These are phyloP conservation scores for Drosophila pegasa DNA, from an alignment of 2,888 invertebrate species.

Conservation along the genomic window DNA sequence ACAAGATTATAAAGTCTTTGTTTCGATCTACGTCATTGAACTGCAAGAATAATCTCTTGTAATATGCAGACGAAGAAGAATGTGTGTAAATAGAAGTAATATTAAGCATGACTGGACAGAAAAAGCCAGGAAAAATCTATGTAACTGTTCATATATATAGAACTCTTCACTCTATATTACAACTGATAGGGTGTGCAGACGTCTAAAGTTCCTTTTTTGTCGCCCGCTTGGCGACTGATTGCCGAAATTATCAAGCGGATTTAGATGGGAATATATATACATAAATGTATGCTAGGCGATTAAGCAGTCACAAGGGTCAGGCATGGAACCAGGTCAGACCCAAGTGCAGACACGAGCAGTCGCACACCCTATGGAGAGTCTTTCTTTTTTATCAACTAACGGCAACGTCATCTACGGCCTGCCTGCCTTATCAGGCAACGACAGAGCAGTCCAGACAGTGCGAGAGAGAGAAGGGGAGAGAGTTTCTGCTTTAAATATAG, in stretches of 20 bases:
- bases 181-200: constrained; percentile 2
- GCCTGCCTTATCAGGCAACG: constrained; percentile 28
- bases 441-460: neutral
- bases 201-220: constrained; percentile 5
- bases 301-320: constrained; percentile 51
- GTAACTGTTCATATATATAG: neutral
- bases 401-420: constrained; percentile 2
- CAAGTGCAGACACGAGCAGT: constrained; percentile 8
- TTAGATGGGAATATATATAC: neutral
- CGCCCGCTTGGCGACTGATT: constrained; percentile 8
- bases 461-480: no score
- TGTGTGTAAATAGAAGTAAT: neutral
- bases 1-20: constrained; percentile 6
- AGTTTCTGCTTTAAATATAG: constrained; percentile 51
- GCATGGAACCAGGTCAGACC: constrained; percentile 13
- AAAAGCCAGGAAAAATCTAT: neutral
- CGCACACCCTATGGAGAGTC: neutral
- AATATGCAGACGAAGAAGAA: neutral
- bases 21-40: constrained; percentile 30
- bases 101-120: constrained; percentile 28
- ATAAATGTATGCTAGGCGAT: constrained; percentile 22
- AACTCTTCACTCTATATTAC: neutral
- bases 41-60: constrained; percentile 12
- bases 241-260: constrained; percentile 17
- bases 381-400: neutral